Evolutionary conservation across 2,113 vertebrate species (phyloP), one percentile per base, ranked within the genome.

Genomic region (Hystrix brachyura): DNA sequence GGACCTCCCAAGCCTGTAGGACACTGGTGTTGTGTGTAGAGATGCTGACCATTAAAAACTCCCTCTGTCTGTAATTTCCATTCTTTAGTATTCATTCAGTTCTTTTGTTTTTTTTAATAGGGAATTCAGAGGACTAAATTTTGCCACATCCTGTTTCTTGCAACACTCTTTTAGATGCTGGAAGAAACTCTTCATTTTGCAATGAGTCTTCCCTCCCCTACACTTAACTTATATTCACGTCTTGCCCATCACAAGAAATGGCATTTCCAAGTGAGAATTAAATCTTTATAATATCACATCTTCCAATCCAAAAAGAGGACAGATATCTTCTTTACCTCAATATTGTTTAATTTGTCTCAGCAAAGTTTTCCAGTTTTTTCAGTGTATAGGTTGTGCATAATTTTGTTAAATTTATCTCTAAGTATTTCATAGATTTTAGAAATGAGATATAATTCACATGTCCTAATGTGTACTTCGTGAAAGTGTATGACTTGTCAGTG

Each of bases 261-360:
- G 38, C 8, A 57, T 89, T 82, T 78, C 34, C 23, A 59, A 32
- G 57, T 19, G 19, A 87, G 18, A 91, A 60, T 51, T 79, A 57
- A 62, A 13, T 79, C 65, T 87, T 78, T n/a, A 59, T 62, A 92
- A 64, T 46, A 91, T 46, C 62, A 29, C 78, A 1, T 84, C n/a
- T 95, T 96, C 51, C 21, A 65, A 13, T 67, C 29, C 57, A n/a
- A 38, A 88, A 88, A 80, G 55, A 48, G 25, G 9, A 11, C 62
- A 0, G 38, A 29, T 9, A 13, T 92, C 29, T 60, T 0, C 3
- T 86, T 80, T 90, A 38, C 19, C 55, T 79, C n/a, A 13, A 3
- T 79, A 60, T 78, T 87, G n/a, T 93, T 93, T 81, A 17, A 11
- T 80, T 96, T 95, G 3, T 23, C 32, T 95, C 38, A 79, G 17